Conservation (phyloP, 2,797 vertebrate species). For the Graptemys geographica region DNA sequence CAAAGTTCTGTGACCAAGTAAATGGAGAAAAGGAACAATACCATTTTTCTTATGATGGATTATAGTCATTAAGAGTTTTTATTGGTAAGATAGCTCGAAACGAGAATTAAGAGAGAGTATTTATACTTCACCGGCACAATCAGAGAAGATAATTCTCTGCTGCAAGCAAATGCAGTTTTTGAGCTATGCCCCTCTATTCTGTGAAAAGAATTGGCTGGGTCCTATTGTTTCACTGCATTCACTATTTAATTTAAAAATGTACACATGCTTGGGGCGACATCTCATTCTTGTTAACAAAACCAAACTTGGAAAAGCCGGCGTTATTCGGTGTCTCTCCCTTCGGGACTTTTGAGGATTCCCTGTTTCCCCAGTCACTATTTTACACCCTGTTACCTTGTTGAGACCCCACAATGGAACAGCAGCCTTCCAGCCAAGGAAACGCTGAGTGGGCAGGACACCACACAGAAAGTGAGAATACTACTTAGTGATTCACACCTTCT, state of each 20-base stretch:
- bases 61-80: neutral
- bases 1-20: neutral
- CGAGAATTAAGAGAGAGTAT: neutral
- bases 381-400: neutral
- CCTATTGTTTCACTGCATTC: neutral
- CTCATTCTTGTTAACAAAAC: neutral
- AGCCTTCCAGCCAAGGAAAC: neutral
- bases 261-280: neutral
- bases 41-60: neutral
- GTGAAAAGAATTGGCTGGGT: accelerated
- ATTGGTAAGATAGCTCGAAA: neutral
- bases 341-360: neutral
- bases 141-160: neutral
- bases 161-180: neutral
- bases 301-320: neutral
- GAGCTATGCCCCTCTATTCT: neutral
- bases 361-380: neutral
- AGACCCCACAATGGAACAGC: neutral
- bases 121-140: neutral
- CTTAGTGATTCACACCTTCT: neutral
- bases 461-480: neutral
- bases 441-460: neutral
- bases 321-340: neutral
- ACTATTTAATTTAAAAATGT: neutral
- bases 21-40: neutral